Conservation (phyloP, 1,140 invertebrate genomes). For the Hyposmocoma kahamanoa region DNA sequence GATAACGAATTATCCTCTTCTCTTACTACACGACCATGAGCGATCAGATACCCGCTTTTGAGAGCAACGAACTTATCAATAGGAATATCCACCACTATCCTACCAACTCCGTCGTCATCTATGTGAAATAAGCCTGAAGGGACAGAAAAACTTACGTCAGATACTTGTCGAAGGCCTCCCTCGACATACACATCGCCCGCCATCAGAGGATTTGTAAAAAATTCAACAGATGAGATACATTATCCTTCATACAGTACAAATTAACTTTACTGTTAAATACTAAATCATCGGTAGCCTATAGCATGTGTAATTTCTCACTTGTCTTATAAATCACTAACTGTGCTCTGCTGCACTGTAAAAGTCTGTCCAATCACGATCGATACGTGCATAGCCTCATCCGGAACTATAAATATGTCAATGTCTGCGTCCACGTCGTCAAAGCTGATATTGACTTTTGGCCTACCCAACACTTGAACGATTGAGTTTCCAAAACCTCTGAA, state of each 20-base stretch:
- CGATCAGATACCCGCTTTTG: not conserved
- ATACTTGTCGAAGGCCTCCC: not conserved
- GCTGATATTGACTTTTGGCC: not conserved
- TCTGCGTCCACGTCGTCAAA: not conserved
- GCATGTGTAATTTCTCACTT: slow-evolving; percentile 1
- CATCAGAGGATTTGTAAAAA: not conserved
- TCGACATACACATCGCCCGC: slow-evolving; percentile 6
- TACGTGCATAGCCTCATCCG: slow-evolving; percentile 4
- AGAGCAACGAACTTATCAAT: not conserved
- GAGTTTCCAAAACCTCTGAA: slow-evolving; percentile 11
- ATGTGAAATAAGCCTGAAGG: slow-evolving; percentile 4
- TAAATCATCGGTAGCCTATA: not conserved
- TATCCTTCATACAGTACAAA: not conserved
- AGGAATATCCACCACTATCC: not conserved
- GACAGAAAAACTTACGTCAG: not conserved
- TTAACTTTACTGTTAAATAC: not conserved
- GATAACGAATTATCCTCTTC: not conserved
- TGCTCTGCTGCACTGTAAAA: slow-evolving; percentile 10
- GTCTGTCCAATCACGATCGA: slow-evolving; percentile 6
- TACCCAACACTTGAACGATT: slow-evolving; percentile 2
- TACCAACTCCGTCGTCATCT: not conserved
- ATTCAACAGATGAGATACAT: not conserved
- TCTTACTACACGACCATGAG: not conserved
- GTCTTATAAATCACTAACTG: slow-evolving; percentile 8
- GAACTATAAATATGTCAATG: slow-evolving; percentile 5